Conservation (phyloP, 2,888 invertebrate genomes). For the Lomographa bimaculata region DNA sequence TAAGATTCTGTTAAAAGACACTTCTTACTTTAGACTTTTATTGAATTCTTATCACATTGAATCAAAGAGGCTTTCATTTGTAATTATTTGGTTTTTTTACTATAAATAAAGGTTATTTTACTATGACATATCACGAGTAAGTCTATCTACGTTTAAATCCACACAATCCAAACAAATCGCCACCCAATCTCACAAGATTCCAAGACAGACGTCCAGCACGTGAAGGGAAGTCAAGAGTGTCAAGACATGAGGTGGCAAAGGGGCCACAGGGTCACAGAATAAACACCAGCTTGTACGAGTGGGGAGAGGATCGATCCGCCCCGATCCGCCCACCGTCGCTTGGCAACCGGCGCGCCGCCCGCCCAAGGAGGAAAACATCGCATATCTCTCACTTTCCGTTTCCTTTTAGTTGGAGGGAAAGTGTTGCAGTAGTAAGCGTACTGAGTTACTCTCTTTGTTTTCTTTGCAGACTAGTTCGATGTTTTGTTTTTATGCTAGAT, state of each 20-base stretch:
- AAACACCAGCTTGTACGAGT: constrained; percentile 59
- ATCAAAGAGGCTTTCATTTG: no score
- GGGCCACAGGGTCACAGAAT: constrained; percentile 1
- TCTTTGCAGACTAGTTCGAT: no score
- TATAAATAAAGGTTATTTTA: no score
- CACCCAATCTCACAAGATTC: constrained; percentile 1
- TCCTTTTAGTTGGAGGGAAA: constrained; percentile 17
- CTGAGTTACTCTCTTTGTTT: no score
- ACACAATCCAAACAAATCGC: constrained; percentile 10
- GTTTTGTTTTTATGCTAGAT: no score
- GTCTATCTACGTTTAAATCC: no score
- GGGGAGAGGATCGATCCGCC: constrained; percentile 86
- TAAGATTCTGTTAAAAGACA: no score
- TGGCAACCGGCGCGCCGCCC: constrained; percentile 58
- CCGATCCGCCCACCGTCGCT: constrained; percentile 68
- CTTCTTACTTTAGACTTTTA: no score
- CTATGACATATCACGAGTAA: no score
- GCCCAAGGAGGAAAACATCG: constrained; percentile 36
- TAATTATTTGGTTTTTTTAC: no score
- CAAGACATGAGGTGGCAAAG: constrained; percentile 3
- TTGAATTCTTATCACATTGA: no score
- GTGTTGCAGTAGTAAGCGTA: background rate
- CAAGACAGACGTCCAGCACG: constrained; percentile 9
- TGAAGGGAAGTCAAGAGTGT: background rate
- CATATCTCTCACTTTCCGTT: constrained; percentile 37